Evolutionary conservation across 2,797 vertebrate species (phyloP), one percentile per base, ranked within the genome.

Genomic region (Delichon dasypus): DNA sequence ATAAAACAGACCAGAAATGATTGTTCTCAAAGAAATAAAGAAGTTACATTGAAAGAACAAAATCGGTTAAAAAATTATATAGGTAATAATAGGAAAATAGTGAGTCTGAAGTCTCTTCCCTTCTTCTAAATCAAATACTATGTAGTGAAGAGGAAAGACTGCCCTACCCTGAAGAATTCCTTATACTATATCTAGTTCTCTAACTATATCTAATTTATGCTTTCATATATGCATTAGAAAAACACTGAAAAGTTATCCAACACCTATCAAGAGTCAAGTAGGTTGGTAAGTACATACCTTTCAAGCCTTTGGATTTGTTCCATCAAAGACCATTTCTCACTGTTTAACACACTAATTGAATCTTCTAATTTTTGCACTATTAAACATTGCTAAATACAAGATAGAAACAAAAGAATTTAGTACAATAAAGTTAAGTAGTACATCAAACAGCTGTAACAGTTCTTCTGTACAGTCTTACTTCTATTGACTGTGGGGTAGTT

Each of bases 221-320:
- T 68, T 88, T 54, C 48, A 80, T 10, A 1, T 9, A 36, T 7
- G 10, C 54, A 18, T 57, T 68, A 76, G 38, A 94, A 95, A 83
- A 89, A 58, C 53, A 80, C 0, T 21, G 23, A 87, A 38, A 88
- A 88, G 13, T 62, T 62, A 68, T 16, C 16, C 51, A 90, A 70
- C 11, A 66, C 75, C 65, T 78, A 72, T 62, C 58, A 90, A 54
- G 44, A 70, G 51, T 55, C 2, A 5, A 90, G 55, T 38, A 82
- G 23, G 70, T 32, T 42, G 30, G 4, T 60, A 73, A 72, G 45
- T 53, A 97, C 97, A 70, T 97, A 99, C 99, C 99, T 99, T 97
- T 99, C 98, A 85, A 99, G 98, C 93, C 98, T 99, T 97, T 98
- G 98, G 93, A 99, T 99, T 97, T 99, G 98, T 91, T 99, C 99